Conservation (phyloP, 2,797 vertebrate genomes). For the Erethizon dorsatum region DNA sequence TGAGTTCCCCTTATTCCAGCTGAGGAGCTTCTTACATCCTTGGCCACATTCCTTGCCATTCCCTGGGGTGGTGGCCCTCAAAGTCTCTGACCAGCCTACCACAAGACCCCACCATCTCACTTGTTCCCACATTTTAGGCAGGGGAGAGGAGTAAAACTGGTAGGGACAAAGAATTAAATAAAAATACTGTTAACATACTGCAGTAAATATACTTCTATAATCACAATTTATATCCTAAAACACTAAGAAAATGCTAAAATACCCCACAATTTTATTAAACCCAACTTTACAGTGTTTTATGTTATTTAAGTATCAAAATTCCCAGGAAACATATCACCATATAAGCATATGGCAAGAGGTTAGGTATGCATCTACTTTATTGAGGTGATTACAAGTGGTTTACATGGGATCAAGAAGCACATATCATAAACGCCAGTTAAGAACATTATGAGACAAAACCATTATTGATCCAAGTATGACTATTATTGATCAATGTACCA, state of each 20-base stretch:
- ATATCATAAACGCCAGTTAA: conserved; percentile 48
- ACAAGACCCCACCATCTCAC: background rate
- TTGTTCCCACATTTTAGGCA: background rate
- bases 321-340: conserved; percentile 9
- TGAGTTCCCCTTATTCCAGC: background rate
- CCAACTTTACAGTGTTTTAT: background rate
- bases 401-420: background rate
- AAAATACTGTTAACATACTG: conserved; percentile 38
- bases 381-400: conserved; percentile 4
- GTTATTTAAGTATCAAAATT: conserved; percentile 67
- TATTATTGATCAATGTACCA: background rate
- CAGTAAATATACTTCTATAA: conserved; percentile 31
- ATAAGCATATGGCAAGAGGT: background rate
- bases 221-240: conserved; percentile 42
- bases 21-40: background rate
- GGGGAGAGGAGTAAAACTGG: background rate
- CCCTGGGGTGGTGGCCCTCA: background rate
- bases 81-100: background rate
- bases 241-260: conserved; percentile 55
- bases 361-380: background rate
- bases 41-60: background rate
- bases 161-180: conserved; percentile 5
- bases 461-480: conserved; percentile 9
- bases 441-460: conserved; percentile 30
- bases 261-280: conserved; percentile 45